Percentiles rank a stretch among this genome's conserved stretches.
These are phyloP conservation scores for Lagodon rhomboides DNA, from an alignment of 2,797 vertebrate genomes.

Conservation along the genomic window DNA sequence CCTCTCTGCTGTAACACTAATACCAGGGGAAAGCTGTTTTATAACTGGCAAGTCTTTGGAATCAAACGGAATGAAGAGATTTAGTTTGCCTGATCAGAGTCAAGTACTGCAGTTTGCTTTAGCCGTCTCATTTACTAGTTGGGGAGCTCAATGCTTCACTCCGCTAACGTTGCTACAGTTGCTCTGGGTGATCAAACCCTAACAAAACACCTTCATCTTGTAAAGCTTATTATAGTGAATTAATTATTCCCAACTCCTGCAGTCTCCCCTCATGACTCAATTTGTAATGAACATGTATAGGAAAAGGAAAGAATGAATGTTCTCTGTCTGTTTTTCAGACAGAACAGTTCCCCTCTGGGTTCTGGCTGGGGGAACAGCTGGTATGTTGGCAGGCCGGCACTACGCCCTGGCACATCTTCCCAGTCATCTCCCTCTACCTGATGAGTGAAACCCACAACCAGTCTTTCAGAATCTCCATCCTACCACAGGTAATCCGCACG, in stretches of 20 bases:
- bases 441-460: slow-evolving; percentile 98
- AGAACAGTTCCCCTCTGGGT: slow-evolving; percentile 96
- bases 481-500: slow-evolving; percentile 90
- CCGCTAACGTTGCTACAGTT: background rate
- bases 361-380: slow-evolving; percentile 98
- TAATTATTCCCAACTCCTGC: background rate
- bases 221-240: too few relatives aligned
- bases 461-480: slow-evolving; percentile 98
- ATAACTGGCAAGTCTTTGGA: background rate
- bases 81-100: background rate
- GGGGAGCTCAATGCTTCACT: background rate
- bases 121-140: background rate
- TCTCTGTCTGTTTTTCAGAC: slow-evolving; percentile 84
- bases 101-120: background rate
- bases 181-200: background rate
- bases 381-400: slow-evolving; percentile 98
- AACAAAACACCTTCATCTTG: background rate
- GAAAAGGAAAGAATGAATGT: slow-evolving; percentile 13
- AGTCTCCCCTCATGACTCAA: background rate
- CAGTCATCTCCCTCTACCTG: slow-evolving; percentile 95
- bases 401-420: slow-evolving; percentile 99
- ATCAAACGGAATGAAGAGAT: background rate
- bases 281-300: background rate
- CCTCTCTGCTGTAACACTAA: background rate
- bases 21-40: background rate